Evolutionary conservation across 2,113 vertebrate species (phyloP).

Genomic region (Chaetura pelagica): DNA sequence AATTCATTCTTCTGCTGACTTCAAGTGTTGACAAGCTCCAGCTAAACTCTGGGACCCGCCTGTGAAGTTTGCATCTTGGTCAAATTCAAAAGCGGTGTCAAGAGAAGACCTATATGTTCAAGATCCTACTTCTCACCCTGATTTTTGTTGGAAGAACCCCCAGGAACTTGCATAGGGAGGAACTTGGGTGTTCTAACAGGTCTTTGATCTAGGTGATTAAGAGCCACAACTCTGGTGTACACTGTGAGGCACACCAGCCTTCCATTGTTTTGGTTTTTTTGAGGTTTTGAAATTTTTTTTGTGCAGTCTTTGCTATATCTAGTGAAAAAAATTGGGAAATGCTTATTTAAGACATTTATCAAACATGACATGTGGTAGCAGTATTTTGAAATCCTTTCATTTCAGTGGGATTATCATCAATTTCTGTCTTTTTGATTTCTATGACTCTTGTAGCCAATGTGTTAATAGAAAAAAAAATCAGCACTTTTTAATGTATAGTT

Average conservation of each 20-base stretch:
- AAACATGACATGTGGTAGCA: constrained; percentile 16
- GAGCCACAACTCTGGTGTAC: not conserved
- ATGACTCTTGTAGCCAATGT: not conserved
- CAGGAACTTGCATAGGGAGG: not conserved
- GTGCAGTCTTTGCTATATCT: not conserved
- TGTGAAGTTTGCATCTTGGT: not conserved
- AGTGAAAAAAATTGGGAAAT: not conserved
- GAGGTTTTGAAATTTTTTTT: not conserved
- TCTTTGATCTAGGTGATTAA: not conserved
- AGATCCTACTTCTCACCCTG: not conserved
- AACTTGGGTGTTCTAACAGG: not conserved
- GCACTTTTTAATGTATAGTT: not conserved
- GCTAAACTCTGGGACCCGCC: not conserved
- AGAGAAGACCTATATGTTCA: not conserved
- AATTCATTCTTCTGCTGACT: not conserved
- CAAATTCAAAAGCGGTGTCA: not conserved
- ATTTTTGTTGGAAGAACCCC: not conserved
- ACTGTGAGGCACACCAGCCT: not conserved
- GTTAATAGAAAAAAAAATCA: not conserved
- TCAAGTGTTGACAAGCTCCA: not conserved
- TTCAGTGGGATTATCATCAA: not conserved
- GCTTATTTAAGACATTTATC: constrained; percentile 35
- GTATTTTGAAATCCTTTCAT: constrained; percentile 65
- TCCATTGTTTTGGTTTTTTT: rapidly evolving
- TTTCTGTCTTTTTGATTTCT: not conserved